Conservation (phyloP, 2,113 vertebrate species). For the Coptodon bakossiorum region DNA sequence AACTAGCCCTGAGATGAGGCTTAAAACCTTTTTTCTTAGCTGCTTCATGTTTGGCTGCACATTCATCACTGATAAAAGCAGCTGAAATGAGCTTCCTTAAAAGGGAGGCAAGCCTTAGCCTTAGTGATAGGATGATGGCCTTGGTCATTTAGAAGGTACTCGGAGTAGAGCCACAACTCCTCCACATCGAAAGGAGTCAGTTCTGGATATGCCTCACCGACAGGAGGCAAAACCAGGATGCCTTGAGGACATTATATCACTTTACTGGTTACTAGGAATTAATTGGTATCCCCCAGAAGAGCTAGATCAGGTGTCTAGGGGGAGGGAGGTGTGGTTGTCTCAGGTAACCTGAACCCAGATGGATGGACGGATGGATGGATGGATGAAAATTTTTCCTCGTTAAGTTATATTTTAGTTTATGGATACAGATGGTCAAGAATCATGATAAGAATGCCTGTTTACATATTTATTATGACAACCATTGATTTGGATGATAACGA, state of each 20-base stretch:
- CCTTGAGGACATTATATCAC: background rate
- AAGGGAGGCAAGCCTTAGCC: background rate
- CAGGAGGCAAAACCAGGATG: background rate
- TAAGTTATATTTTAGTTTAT: background rate
- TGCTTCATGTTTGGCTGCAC: background rate
- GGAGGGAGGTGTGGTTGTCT: background rate
- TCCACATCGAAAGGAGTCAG: background rate
- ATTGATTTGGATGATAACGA: background rate
- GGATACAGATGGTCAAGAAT: background rate
- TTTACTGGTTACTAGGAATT: background rate
- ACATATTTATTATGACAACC: background rate
- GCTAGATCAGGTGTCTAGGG: background rate
- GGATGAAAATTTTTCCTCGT: background rate
- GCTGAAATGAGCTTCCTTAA: background rate
- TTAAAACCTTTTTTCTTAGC: background rate
- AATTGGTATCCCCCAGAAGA: background rate
- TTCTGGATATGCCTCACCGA: background rate
- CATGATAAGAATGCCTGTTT: background rate
- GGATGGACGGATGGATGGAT: background rate
- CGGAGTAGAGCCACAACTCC: background rate
- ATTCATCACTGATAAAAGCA: background rate
- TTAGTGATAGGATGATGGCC: background rate
- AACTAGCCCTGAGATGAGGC: background rate
- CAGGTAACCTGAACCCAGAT: background rate
- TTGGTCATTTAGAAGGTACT: background rate